Percentiles rank a stretch among this genome's conserved stretches.
Evolutionary conservation across 2,113 vertebrate species (phyloP).

Genomic region (Ranitomeya variabilis): DNA sequence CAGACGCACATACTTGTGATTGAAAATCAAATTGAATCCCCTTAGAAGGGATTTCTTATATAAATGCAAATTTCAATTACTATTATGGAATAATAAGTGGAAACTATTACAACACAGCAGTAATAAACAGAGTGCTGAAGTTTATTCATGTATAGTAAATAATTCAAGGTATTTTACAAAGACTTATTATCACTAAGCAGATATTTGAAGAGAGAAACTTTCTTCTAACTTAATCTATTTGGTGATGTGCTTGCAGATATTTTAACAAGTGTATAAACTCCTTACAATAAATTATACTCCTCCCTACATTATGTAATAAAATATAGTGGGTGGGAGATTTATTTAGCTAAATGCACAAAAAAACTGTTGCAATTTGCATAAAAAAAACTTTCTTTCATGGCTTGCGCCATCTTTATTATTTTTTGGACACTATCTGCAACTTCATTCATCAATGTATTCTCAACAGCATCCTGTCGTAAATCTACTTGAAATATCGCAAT

Average conservation of each 20-base stretch:
- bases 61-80: conserved; percentile 52
- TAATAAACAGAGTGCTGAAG: background rate
- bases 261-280: background rate
- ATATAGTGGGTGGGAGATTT: background rate
- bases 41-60: conserved; percentile 50
- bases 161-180: background rate
- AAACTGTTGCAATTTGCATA: too few species aligned
- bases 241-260: background rate
- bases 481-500: too few species aligned
- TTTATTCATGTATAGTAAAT: background rate
- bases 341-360: too few species aligned
- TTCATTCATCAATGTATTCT: too few species aligned
- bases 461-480: too few species aligned
- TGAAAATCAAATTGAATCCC: conserved; percentile 50
- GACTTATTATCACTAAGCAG: background rate
- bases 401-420: too few species aligned
- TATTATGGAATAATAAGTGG: conserved; percentile 43
- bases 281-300: background rate
- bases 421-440: too few species aligned
- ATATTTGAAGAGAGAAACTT: background rate
- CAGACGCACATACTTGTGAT: conserved; percentile 25
- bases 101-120: conserved; percentile 31
- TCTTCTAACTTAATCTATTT: background rate
- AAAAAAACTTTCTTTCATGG: too few species aligned
- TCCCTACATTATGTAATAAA: background rate